phyloP scores from a whole-genome alignment of 1,140 invertebrate species.

The Hyphantria cunea region DNA sequence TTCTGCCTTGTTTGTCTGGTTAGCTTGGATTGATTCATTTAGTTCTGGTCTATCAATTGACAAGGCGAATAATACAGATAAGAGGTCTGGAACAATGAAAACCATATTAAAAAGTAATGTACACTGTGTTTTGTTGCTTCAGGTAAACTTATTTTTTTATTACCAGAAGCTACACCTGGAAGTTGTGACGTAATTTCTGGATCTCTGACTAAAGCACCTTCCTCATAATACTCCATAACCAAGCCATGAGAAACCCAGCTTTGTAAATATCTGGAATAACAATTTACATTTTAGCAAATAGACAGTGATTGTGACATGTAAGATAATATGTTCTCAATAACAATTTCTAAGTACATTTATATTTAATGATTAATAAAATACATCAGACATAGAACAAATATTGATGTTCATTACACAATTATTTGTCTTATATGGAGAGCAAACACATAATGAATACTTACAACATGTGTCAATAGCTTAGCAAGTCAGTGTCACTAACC shows the following conservation, averaged over 20 bases:
- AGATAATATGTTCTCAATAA: too few relatives aligned
- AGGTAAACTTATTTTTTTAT: constrained; percentile 19
- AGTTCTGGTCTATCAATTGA: constrained; percentile 93
- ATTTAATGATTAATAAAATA: too few relatives aligned
- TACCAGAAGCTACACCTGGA: constrained; percentile 92
- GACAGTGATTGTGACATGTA: too few relatives aligned
- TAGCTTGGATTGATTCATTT: constrained; percentile 83
- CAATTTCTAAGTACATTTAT: too few relatives aligned
- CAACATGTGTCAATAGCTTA: too few relatives aligned
- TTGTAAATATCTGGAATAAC: constrained; percentile 84
- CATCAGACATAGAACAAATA: too few relatives aligned
- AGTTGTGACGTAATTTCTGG: constrained; percentile 88
- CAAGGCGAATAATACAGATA: constrained; percentile 94
- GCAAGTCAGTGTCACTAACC: too few relatives aligned
- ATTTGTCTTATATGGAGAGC: too few relatives aligned
- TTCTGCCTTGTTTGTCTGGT: constrained; percentile 76
- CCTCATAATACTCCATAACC: constrained; percentile 90
- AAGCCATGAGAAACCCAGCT: constrained; percentile 87
- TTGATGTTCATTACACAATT: too few relatives aligned
- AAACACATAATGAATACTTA: too few relatives aligned
- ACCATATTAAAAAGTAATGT: neutral
- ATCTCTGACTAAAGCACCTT: constrained; percentile 91
- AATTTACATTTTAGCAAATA: neutral
- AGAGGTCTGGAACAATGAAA: constrained; percentile 85
- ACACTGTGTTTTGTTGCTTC: neutral